Percentiles rank a stretch among this genome's conserved stretches.
Conservation (phyloP, 2,113 vertebrate genomes). For the Paedocypris sp. region DNA sequence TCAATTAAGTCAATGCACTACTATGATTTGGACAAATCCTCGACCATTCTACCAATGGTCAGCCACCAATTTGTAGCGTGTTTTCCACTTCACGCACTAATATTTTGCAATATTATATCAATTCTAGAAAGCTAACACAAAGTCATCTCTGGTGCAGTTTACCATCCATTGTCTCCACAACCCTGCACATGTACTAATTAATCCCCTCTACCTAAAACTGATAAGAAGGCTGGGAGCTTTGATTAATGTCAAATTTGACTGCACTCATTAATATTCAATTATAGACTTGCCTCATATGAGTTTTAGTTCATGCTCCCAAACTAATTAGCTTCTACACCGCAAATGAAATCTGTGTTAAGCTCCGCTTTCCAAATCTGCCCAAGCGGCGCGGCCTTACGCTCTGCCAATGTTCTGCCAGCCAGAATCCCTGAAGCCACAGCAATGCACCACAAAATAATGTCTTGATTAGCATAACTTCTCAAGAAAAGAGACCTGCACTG, state of each 20-base stretch:
- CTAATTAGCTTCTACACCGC: slow-evolving; percentile 45
- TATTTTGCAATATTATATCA: too few species aligned
- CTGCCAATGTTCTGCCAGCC: neutral
- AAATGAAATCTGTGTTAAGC: slow-evolving; percentile 49
- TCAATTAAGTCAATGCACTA: too few species aligned
- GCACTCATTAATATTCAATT: slow-evolving; percentile 54
- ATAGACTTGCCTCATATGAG: slow-evolving; percentile 37
- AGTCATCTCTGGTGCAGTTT: too few species aligned
- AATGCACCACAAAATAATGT: slow-evolving; percentile 8
- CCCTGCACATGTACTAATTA: slow-evolving; percentile 9
- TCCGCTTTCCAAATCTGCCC: slow-evolving; percentile 36
- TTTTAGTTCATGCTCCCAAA: slow-evolving; percentile 51
- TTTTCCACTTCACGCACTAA: too few species aligned
- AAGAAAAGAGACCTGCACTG: slow-evolving; percentile 12
- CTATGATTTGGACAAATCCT: too few species aligned
- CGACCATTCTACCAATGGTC: too few species aligned
- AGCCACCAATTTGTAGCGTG: too few species aligned
- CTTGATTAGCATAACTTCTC: slow-evolving; percentile 18
- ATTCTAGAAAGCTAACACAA: too few species aligned
- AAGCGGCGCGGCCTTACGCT: neutral
- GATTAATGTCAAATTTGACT: slow-evolving; percentile 34
- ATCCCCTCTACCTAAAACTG: slow-evolving; percentile 10
- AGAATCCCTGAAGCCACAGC: neutral
- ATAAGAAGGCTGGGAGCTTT: slow-evolving; percentile 8
- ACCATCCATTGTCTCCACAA: too few species aligned